Conservation (phyloP, 2,888 invertebrate species). For the Lasioglossum marginatum region DNA sequence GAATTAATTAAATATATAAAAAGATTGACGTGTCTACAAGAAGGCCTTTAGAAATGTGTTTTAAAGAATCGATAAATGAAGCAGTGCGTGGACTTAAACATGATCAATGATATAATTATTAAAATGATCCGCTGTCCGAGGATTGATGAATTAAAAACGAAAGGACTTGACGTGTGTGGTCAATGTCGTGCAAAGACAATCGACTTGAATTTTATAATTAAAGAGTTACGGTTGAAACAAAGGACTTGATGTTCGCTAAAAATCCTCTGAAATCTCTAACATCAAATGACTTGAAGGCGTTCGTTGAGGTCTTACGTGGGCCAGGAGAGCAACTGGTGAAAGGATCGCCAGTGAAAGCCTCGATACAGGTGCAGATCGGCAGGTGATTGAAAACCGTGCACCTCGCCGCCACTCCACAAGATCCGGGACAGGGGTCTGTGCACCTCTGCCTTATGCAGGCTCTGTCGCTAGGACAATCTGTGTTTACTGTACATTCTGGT, state of each 20-base stretch:
- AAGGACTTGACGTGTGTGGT: not conserved
- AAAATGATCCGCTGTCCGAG: no score
- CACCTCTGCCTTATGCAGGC: conserved; percentile 90
- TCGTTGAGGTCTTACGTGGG: conserved; percentile 52
- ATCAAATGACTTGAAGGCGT: not conserved
- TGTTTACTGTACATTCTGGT: conserved; percentile 91
- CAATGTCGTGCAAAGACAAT: not conserved
- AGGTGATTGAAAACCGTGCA: conserved; percentile 86
- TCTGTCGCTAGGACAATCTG: conserved; percentile 90
- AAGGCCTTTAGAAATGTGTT: no score
- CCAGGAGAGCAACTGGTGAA: conserved; percentile 81
- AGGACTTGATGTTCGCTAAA: not conserved
- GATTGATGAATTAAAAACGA: not conserved
- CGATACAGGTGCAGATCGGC: conserved; percentile 85
- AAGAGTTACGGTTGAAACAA: not conserved
- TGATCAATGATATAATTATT: no score
- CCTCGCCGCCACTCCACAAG: conserved; percentile 86
- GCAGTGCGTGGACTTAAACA: no score
- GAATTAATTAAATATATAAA: no score
- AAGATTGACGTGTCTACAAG: no score
- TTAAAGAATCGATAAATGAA: no score
- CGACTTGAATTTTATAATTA: no score
- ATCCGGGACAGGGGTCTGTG: conserved; percentile 88
- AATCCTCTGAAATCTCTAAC: not conserved
- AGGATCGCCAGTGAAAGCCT: conserved; percentile 86